Evolutionary conservation across 1,140 invertebrate genomes (phyloP).

Genomic region (Drosophila orena): DNA sequence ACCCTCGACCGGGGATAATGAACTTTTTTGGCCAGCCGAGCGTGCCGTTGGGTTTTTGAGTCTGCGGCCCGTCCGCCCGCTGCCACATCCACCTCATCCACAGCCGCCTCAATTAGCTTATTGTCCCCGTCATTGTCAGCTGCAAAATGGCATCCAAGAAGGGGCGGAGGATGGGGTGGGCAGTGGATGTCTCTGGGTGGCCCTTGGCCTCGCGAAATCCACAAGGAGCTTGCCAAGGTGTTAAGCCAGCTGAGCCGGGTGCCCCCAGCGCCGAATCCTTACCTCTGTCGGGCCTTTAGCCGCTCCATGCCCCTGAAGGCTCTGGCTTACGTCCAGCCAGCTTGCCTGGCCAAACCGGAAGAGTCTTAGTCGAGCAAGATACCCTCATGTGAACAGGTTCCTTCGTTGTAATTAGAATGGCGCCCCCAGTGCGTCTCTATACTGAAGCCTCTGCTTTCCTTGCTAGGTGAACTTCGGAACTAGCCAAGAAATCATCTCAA

Average conservation of each 20-base stretch:
- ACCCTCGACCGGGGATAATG: slow-evolving; percentile 32
- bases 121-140: slow-evolving; percentile 40
- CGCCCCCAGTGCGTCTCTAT: no score
- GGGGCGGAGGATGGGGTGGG: background rate
- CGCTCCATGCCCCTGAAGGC: slow-evolving; percentile 3
- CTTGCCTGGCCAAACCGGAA: background rate
- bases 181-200: slow-evolving; percentile 26
- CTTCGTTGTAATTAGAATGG: no score
- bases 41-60: slow-evolving; percentile 11
- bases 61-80: slow-evolving; percentile 37
- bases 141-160: slow-evolving; percentile 30
- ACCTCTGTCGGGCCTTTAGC: background rate
- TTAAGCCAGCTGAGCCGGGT: slow-evolving; percentile 55
- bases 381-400: background rate
- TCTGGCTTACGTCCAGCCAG: slow-evolving; percentile 28
- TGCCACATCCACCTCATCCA: slow-evolving; percentile 7
- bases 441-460: no score
- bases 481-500: no score
- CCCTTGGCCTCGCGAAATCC: slow-evolving; percentile 59
- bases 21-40: slow-evolving; percentile 20
- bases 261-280: background rate
- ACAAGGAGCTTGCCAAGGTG: slow-evolving; percentile 76
- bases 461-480: no score
- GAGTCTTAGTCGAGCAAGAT: slow-evolving; percentile 8
- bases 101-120: slow-evolving; percentile 44